Percentiles rank a stretch among this genome's conserved stretches.
Evolutionary conservation across 1,140 invertebrate species (phyloP).

Genomic region (Diorhabda carinulata): DNA sequence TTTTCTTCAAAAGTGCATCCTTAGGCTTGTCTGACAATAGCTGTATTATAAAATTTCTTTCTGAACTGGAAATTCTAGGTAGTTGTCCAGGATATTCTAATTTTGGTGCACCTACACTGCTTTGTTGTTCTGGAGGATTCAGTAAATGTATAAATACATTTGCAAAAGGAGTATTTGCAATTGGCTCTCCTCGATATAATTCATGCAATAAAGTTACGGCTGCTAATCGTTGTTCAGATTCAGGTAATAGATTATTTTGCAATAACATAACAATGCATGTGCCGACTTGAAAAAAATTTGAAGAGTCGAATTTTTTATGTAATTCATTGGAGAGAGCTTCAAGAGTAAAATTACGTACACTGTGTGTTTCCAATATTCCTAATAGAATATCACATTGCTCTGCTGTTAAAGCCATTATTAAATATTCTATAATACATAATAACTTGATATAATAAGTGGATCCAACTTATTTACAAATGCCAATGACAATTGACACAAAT

Average conservation of each 20-base stretch:
- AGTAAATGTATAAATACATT: conserved; percentile 63
- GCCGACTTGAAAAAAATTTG: conserved; percentile 73
- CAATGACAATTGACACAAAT: too few relatives aligned
- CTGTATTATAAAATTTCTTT: conserved; percentile 60
- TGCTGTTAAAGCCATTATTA: conserved; percentile 40
- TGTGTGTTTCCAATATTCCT: conserved; percentile 61
- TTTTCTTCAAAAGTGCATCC: conserved; percentile 72
- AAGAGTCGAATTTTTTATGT: conserved; percentile 70
- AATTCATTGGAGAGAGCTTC: conserved; percentile 64
- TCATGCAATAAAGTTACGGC: conserved; percentile 67
- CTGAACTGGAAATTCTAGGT: conserved; percentile 52
- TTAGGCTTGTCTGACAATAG: conserved; percentile 57
- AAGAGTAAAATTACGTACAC: conserved; percentile 59
- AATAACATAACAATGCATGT: conserved; percentile 62
- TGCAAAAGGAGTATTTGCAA: conserved; percentile 68
- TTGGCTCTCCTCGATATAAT: conserved; percentile 63
- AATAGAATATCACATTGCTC: conserved; percentile 43
- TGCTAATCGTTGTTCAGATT: conserved; percentile 62
- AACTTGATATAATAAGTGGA: too few relatives aligned
- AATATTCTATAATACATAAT: conserved; percentile 2
- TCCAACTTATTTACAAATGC: too few relatives aligned
- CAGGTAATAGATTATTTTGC: conserved; percentile 68
- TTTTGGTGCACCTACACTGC: conserved; percentile 51
- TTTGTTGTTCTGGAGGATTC: conserved; percentile 57
- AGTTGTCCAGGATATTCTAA: conserved; percentile 58